Conservation (phyloP, 2,888 invertebrate genomes). For the Julus scandinavius region DNA sequence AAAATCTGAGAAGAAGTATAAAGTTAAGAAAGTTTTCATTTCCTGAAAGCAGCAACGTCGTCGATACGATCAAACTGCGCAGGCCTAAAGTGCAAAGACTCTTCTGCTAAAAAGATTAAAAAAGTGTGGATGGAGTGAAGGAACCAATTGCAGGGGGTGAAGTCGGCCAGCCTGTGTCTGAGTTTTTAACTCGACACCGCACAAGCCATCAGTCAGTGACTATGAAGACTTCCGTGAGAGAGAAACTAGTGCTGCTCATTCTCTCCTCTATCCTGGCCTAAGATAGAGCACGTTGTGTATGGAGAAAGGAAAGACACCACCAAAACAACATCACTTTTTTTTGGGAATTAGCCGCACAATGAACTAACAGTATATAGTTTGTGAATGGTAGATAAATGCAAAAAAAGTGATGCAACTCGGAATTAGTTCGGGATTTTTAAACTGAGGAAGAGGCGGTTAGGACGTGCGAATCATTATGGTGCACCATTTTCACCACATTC, state of each 20-base stretch:
- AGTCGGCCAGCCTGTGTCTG: slow-evolving; percentile 5
- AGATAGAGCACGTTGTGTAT: not conserved
- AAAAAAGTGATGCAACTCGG: slow-evolving; percentile 11
- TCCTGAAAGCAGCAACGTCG: not conserved
- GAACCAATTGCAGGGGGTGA: slow-evolving; percentile 41
- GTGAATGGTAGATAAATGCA: not conserved
- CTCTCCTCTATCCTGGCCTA: not conserved
- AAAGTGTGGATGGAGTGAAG: slow-evolving; percentile 25
- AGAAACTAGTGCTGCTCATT: not conserved
- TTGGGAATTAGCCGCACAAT: not conserved
- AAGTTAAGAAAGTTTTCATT: not conserved
- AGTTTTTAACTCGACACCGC: slow-evolving; percentile 24
- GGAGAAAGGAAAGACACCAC: not conserved
- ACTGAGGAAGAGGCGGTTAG: not conserved
- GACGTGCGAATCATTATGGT: slow-evolving; percentile 29
- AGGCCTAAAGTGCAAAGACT: slow-evolving; percentile 43
- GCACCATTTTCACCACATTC: not conserved
- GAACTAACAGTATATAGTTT: not conserved
- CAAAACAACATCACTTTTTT: not conserved
- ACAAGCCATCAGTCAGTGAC: slow-evolving; percentile 23
- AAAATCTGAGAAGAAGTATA: not conserved
- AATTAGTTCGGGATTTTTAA: slow-evolving; percentile 13
- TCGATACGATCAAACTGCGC: slow-evolving; percentile 17
- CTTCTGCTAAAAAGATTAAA: slow-evolving; percentile 43
- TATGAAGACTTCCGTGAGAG: slow-evolving; percentile 44